These are phyloP conservation scores for Bombylius discolor DNA, from an alignment of 2,888 invertebrate species.

Conservation along the genomic window DNA sequence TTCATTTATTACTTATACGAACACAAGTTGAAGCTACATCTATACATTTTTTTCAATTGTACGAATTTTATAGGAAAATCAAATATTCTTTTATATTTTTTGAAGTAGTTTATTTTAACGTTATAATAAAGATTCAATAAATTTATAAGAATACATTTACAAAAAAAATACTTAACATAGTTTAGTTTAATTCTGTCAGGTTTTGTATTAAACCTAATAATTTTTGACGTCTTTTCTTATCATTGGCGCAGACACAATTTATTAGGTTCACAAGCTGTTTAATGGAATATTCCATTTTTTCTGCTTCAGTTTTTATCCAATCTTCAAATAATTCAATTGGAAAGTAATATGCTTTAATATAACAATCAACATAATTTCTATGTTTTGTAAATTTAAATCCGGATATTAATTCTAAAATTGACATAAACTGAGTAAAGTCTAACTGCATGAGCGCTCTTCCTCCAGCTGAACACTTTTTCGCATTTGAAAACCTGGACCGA, in stretches of 20 bases:
- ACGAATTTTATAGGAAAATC: too few species aligned
- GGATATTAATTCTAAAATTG: conserved; percentile 79
- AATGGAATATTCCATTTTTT: conserved; percentile 75
- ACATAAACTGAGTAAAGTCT: conserved; percentile 88
- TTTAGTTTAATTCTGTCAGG: too few species aligned
- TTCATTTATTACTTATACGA: too few species aligned
- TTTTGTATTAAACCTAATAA: conserved; percentile 48
- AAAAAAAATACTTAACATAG: too few species aligned
- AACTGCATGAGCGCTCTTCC: conserved; percentile 96
- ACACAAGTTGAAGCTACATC: too few species aligned
- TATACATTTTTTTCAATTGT: too few species aligned
- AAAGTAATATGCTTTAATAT: conserved; percentile 92
- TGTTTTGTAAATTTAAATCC: conserved; percentile 73
- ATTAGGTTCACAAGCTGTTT: conserved; percentile 78
- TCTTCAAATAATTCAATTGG: conserved; percentile 77
- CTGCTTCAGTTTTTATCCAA: conserved; percentile 75
- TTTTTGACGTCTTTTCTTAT: conserved; percentile 73
- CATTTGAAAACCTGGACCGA: conserved; percentile 59
- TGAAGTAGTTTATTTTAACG: too few species aligned
- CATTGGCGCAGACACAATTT: conserved; percentile 74
- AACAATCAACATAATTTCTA: conserved; percentile 81
- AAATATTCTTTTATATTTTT: too few species aligned
- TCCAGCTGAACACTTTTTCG: conserved; percentile 89
- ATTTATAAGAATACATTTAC: too few species aligned
- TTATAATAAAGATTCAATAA: too few species aligned